Evolutionary conservation across 2,888 invertebrate genomes (phyloP), one percentile per base, ranked within the genome.

Genomic region (Heteromyza rotundicornis): DNA sequence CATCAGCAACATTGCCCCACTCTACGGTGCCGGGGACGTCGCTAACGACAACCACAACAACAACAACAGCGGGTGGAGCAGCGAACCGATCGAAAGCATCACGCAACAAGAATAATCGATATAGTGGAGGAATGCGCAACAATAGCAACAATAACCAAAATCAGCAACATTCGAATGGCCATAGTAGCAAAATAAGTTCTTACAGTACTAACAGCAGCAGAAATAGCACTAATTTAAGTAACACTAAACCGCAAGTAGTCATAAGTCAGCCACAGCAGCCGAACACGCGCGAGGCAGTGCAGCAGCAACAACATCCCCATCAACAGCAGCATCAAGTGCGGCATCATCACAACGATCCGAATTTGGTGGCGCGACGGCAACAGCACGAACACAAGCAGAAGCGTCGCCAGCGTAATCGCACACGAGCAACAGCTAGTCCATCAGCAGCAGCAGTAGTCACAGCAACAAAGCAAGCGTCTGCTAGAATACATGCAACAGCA

Each of bases 301-400:
- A 73, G 56, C 67, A 67, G 47, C 59, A 69, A 65, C 71, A 72
- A 59, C n/a, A n/a, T n/a, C n/a, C n/a, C n/a, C 68, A 68, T 62
- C 70, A 67, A 66, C 74, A 75, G 57, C 78, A 78, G 60, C 81
- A 81, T 78, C 76, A 74, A 69, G 77, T 81, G 69, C 76, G 81
- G 64, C 81, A 81, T 75, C 81, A 81, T 76, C 81, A 81, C 68
- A 77, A 80, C 74, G 77, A 80, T 76, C 78, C 80, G 59, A 73
- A 73, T 65, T 68, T 70, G 69, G 70, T 78, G 66, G 73, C 75
- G 65, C 74, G 80, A 61, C 77, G 81, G 64, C 74, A 80, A 63
- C 77, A 81, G 51, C 77, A 74, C 64, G 74, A 76, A 62, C 75
- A 72, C 62, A 76, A 78, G 54, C 76, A 75, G 63, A 78, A 76